These are phyloP conservation scores for human DNA, from an alignment of 2,113 vertebrate species.

Conservation along the genomic window DNA sequence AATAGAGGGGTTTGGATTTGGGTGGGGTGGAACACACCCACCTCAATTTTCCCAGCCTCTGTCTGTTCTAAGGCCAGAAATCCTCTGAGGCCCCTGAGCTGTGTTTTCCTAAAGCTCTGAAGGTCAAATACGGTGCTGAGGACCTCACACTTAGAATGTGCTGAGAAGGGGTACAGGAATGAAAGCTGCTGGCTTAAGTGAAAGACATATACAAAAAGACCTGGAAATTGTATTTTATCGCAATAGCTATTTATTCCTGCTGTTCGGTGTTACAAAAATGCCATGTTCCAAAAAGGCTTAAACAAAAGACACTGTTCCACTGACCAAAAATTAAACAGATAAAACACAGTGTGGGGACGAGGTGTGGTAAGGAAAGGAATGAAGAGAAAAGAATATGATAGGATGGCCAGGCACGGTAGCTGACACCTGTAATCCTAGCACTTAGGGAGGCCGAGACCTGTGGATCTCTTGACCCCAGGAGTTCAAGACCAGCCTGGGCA, in stretches of 20 bases:
- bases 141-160: neutral
- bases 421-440: no score
- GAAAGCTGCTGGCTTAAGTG: neutral
- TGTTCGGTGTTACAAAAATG: neutral
- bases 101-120: neutral
- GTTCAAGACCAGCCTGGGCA: no score
- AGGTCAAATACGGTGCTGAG: neutral
- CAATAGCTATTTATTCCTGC: neutral
- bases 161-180: accelerated
- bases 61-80: neutral
- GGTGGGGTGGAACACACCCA: accelerated
- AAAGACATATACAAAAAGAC: neutral
- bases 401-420: no score
- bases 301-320: neutral
- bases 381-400: neutral
- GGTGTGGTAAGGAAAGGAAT: neutral
- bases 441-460: no score
- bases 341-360: neutral
- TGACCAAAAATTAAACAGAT: neutral
- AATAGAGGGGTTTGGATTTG: accelerated
- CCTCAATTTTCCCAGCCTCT: neutral
- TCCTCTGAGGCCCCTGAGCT: neutral
- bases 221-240: neutral
- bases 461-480: no score
- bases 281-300: neutral